Base-by-base conservation (phyloP, 35 echinoderm and acorn worm genomes). In the Diadema setosum region DNA sequence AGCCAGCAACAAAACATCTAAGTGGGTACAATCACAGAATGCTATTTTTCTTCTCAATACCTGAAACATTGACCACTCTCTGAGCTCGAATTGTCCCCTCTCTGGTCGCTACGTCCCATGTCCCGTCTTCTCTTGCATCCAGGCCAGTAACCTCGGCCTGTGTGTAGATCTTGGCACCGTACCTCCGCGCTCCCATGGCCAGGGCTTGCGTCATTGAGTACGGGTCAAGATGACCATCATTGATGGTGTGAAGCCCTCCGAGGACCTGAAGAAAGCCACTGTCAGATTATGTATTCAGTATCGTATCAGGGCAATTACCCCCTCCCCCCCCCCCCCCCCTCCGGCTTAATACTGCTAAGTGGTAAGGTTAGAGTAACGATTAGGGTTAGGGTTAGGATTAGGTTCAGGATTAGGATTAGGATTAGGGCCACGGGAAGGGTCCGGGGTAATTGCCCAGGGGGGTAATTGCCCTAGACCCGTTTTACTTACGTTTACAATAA, bases 161-260 rank as follows among this genome's bases (percentile, higher is more conserved):
- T 74, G 82, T 84, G 33, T 95, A 95, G 40, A 95, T 87, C 39
- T 95, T 89, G 24, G 93, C 93, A 7, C 93, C 93, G 84, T 95
- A 95, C 40, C 88, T 95, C 7, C 93, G 55, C 12, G 93, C 93
- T 20, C 93, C 93, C 26, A 86, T 86, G 11, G 93, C 93, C 57
- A 84, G 84, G 2, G 93, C 93, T 69, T 95, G 93, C 24, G 93
- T 95, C 84, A 95, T 44, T 20, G 93, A 95, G 40, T 95, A 95
- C 2, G 93, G 93, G 50, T 95, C 93, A 44, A 95, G 91, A 26
- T 95, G 93, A 63, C 93, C 93, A 48, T 91, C 88, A 20, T 74
- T 85, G 26, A 89, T 88, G 32, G 91, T 95, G 83, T 67, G 88
- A 17, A 95, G 42, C 12, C 93, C 93, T 58, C 90, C 83, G 45